phyloP scores from a whole-genome alignment of 1,140 invertebrate species.

The Trialeurodes vaporariorum region DNA sequence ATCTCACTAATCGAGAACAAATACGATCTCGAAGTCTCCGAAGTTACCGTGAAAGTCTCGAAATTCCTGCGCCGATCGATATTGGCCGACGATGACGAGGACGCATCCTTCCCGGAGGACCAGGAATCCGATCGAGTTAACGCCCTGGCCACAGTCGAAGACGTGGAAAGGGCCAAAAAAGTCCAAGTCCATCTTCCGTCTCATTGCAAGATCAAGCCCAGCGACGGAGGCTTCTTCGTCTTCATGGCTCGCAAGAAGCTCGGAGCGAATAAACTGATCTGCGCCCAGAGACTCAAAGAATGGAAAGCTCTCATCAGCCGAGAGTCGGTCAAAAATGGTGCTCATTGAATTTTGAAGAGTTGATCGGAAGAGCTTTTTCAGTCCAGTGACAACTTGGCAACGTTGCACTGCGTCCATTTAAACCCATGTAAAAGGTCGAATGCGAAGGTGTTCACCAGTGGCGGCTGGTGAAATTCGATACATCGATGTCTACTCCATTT shows the following conservation, averaged over 20 bases:
- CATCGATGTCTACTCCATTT: no score
- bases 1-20: not conserved
- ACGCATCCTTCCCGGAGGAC: not conserved
- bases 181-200: not conserved
- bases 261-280: conserved; percentile 53
- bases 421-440: no score
- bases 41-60: not conserved
- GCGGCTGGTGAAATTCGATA: no score
- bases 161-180: not conserved
- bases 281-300: conserved; percentile 55
- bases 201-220: not conserved
- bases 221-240: conserved; percentile 51
- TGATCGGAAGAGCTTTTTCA: no score
- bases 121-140: not conserved
- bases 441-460: no score
- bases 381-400: no score
- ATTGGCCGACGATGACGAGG: not conserved
- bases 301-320: conserved; percentile 38
- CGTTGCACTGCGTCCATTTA: no score
- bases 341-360: not conserved
- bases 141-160: not conserved
- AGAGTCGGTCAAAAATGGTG: not conserved
- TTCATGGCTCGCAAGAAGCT: conserved; percentile 62
- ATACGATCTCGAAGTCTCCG: not conserved
- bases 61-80: not conserved